These are phyloP conservation scores for Chrysomallon squamiferum DNA, from an alignment of 1,140 invertebrate genomes.

Conservation along the genomic window DNA sequence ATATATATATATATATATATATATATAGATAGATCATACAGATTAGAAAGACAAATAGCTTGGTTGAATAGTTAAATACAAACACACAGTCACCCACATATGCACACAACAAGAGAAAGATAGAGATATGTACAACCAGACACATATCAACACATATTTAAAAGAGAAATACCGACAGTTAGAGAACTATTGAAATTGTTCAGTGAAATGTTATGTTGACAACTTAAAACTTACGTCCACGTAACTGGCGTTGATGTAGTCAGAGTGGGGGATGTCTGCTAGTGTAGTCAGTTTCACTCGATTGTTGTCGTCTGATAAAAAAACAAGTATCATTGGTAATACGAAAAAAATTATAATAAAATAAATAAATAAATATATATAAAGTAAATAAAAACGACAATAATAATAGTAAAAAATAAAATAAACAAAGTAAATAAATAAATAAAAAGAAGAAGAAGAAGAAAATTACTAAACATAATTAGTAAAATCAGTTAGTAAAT, in stretches of 20 bases:
- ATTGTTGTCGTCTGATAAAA: constrained; percentile 21
- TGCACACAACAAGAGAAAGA: constrained; percentile 21
- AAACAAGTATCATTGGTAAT: too few species aligned
- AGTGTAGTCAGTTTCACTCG: constrained; percentile 11
- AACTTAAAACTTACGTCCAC: constrained; percentile 20
- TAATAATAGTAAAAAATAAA: too few species aligned
- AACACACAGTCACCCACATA: too few species aligned
- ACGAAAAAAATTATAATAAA: too few species aligned
- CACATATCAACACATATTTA: too few species aligned
- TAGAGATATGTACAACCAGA: not conserved
- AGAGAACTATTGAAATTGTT: not conserved
- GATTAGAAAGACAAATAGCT: too few species aligned
- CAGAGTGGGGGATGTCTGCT: not conserved
- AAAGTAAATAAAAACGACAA: not conserved
- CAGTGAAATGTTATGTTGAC: not conserved
- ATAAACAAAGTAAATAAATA: too few species aligned
- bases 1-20: too few species aligned
- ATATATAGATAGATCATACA: too few species aligned
- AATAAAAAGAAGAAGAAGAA: too few species aligned
- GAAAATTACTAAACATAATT: too few species aligned
- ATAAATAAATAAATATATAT: not conserved
- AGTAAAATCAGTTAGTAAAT: not conserved
- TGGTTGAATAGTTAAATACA: too few species aligned
- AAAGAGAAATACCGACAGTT: not conserved
- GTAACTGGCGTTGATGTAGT: constrained; percentile 30